Conservation (phyloP, 2,888 invertebrate genomes). For the Tenthredo mesomela region DNA sequence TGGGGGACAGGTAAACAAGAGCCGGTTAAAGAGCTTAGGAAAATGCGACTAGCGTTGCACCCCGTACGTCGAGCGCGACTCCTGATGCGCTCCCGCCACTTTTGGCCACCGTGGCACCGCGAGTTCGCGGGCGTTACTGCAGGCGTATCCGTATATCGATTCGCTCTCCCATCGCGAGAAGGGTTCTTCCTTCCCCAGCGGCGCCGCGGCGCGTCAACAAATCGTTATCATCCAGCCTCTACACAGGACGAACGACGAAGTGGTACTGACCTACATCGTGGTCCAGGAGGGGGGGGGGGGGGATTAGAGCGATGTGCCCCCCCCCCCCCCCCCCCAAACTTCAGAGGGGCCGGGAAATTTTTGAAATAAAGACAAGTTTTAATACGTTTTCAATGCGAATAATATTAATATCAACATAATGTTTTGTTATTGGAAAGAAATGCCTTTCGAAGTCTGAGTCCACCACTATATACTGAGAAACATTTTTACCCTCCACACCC, state of each 20-base stretch:
- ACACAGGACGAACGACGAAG: slow-evolving; percentile 46
- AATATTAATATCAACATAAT: no score
- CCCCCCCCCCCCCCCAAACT: no score
- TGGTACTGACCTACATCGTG: slow-evolving; percentile 48
- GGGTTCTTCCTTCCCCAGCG: slow-evolving; percentile 21
- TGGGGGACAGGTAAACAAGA: background rate
- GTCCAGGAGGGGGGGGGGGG: no score
- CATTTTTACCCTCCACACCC: no score
- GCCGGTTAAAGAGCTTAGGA: background rate
- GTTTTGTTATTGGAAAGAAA: no score
- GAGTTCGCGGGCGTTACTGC: slow-evolving; percentile 34
- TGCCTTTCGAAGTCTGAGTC: no score
- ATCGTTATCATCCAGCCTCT: slow-evolving; percentile 50
- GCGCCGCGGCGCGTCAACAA: slow-evolving; percentile 41
- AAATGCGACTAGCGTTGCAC: background rate
- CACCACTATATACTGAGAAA: no score
- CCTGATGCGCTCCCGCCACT: slow-evolving; percentile 25
- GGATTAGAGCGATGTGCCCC: no score
- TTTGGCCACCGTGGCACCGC: slow-evolving; percentile 33
- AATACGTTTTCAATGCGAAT: no score
- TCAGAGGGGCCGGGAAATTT: no score
- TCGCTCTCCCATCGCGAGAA: slow-evolving; percentile 28
- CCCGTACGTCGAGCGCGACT: background rate
- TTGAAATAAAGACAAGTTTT: no score
- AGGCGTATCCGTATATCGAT: slow-evolving; percentile 47